Percentiles rank a stretch among this genome's conserved stretches.
Evolutionary conservation across 2,888 invertebrate genomes (phyloP).

Genomic region (Agrochola circellaris): DNA sequence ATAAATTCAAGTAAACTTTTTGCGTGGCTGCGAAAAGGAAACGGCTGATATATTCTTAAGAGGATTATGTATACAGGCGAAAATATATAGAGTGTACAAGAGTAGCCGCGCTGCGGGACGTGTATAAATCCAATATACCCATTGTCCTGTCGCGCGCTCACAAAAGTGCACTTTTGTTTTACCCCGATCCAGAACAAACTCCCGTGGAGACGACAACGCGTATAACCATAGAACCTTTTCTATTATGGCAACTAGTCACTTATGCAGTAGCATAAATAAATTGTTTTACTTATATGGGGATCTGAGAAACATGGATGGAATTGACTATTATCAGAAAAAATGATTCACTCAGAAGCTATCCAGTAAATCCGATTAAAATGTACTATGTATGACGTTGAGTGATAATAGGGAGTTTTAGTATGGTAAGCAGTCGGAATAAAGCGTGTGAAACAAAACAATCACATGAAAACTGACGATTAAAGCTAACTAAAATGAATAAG

Average conservation of each 20-base stretch:
- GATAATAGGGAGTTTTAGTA: constrained; percentile 32
- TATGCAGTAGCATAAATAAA: constrained; percentile 55
- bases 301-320: constrained; percentile 49
- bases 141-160: constrained; percentile 84
- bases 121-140: constrained; percentile 82
- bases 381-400: constrained; percentile 31
- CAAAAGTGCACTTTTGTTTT: constrained; percentile 78
- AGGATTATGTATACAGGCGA: constrained; percentile 58
- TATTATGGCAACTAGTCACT: constrained; percentile 55
- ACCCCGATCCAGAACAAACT: constrained; percentile 69
- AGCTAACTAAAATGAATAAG: constrained; percentile 15
- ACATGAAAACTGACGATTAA: constrained; percentile 1
- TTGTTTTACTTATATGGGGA: constrained; percentile 54
- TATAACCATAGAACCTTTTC: constrained; percentile 59
- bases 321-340: constrained; percentile 55
- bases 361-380: constrained; percentile 52
- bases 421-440: constrained; percentile 13
- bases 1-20: constrained; percentile 60
- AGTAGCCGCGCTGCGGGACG: constrained; percentile 78
- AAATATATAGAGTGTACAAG: constrained; percentile 68
- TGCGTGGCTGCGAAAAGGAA: constrained; percentile 51
- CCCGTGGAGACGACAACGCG: constrained; percentile 67
- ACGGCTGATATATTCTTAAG: constrained; percentile 36
- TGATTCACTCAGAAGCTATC: constrained; percentile 31
- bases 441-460: constrained; percentile 11